A percentile compares a stretch with the other conserved stretches of the same genome.
phyloP scores from a whole-genome alignment of 2,888 invertebrate genomes.

The Diabrotica balteata region DNA sequence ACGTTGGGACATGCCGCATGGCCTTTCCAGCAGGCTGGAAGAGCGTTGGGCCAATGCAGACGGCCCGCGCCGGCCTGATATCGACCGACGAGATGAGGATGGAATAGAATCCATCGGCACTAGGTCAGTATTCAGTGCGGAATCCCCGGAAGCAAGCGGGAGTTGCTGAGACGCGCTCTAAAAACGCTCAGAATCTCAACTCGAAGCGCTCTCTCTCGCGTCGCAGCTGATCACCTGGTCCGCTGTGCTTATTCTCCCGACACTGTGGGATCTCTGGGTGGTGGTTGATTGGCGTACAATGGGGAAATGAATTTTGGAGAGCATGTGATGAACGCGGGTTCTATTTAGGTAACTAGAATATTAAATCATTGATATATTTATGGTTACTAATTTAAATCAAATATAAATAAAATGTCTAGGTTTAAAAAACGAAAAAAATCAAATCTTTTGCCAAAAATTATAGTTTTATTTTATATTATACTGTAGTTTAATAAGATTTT shows the following conservation, averaged over 20 bases:
- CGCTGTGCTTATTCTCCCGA: background rate
- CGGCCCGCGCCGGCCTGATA: constrained; percentile 27
- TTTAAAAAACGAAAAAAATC: too few relatives aligned
- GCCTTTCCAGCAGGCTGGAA: constrained; percentile 5
- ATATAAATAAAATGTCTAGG: too few relatives aligned
- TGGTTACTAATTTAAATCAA: too few relatives aligned
- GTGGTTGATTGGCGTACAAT: background rate
- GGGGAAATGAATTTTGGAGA: background rate
- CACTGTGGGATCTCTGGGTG: too few relatives aligned
- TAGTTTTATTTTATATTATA: too few relatives aligned
- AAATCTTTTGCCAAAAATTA: too few relatives aligned
- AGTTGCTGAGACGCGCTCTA: constrained; percentile 10
- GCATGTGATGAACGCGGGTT: too few relatives aligned
- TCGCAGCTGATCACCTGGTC: constrained; percentile 10
- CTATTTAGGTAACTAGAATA: too few relatives aligned
- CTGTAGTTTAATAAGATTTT: too few relatives aligned
- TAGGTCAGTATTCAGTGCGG: constrained; percentile 31
- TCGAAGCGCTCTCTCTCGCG: background rate
- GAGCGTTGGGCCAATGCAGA: constrained; percentile 4
- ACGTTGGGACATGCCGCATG: constrained; percentile 17
- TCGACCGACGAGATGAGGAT: constrained; percentile 26
- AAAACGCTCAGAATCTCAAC: constrained; percentile 1
- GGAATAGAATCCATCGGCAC: constrained; percentile 27
- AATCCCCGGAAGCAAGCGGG: constrained; percentile 21
- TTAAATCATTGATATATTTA: too few relatives aligned